A percentile compares a stretch with the other conserved stretches of the same genome.
Conservation (phyloP, 2,888 invertebrate genomes). For the Pinctada fucata region DNA sequence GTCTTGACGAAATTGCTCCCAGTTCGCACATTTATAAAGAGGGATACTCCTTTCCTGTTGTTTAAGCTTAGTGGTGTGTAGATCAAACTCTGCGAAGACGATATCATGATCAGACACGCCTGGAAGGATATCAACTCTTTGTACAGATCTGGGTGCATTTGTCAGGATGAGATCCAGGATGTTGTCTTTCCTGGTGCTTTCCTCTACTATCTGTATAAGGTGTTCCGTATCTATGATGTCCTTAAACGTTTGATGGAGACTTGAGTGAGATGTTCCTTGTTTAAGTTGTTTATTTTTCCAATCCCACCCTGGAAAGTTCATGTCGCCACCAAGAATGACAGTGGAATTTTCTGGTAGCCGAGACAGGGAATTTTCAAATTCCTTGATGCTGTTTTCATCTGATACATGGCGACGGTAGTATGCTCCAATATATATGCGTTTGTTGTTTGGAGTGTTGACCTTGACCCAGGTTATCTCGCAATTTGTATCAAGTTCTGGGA, state of each 20-base stretch:
- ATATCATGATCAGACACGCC: conserved; percentile 42
- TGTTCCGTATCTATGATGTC: conserved; percentile 40
- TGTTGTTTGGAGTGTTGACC: background rate
- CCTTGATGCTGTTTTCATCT: conserved; percentile 9
- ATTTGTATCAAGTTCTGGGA: conserved; percentile 22
- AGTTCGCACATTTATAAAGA: conserved; percentile 35
- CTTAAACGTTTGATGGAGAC: conserved; percentile 19
- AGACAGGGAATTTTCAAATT: conserved; percentile 2
- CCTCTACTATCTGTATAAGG: conserved; percentile 39
- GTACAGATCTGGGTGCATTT: conserved; percentile 30
- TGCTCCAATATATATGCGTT: background rate
- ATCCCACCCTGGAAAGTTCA: conserved; percentile 37
- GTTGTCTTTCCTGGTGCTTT: conserved; percentile 37
- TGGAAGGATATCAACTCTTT: conserved; percentile 27
- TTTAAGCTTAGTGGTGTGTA: background rate
- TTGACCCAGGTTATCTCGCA: conserved; percentile 17
- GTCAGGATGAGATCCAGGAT: conserved; percentile 44
- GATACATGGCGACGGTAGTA: conserved; percentile 16
- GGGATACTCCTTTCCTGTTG: conserved; percentile 25
- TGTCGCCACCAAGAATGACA: conserved; percentile 27
- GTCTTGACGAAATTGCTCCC: conserved; percentile 23
- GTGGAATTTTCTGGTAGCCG: conserved; percentile 8
- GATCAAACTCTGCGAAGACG: conserved; percentile 15
- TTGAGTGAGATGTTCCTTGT: background rate
- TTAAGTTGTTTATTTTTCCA: conserved; percentile 27